Evolutionary conservation across 2,113 vertebrate species (phyloP), one percentile per base, ranked within the genome.

Genomic region (Ptyas mucosa): DNA sequence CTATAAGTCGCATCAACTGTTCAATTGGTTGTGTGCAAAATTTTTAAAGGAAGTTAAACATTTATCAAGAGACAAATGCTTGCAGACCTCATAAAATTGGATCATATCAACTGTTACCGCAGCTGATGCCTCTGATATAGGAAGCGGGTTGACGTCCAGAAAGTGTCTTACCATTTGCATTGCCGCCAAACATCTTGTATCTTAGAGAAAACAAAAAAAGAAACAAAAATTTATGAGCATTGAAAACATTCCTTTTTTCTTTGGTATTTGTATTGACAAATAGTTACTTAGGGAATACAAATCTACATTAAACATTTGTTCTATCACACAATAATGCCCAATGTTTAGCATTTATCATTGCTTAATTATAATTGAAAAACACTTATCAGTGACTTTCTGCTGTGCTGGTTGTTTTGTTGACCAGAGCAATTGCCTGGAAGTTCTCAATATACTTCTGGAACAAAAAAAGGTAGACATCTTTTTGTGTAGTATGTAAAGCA

Each of bases 51-150:
- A 92, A 53, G 54, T 23, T 29, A 91, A 61, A 46, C 58, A 91
- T 91, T 91, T 91, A 87, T 61, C 91, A 87, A 61, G 54, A 87
- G 91, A 86, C 53, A 86, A 87, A 51, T 75, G 86, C 23, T 92
- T 88, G 88, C 91, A 88, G 86, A 91, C 26, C 49, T 46, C 26
- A 39, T 52, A 92, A 88, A 39, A 88, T 46, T 39, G 58, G 49
- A 18, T 24, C 86, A 69, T 64, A 92, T 43, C 86, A 75, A 54
- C 55, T 88, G 21, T 91, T 91, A 46, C 29, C 55, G 90, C 21
- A 91, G 75, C 55, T 75, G 46, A n/a, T 75, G 61, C 46, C 15
- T 11, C 6, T 90, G 75, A 81, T 52, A 15, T 51, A 75, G 29
- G 69, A 29, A 53, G 8, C 20, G 58, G 58, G 51, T 90, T 90